These are phyloP conservation scores for Synodontis membranacea DNA, from an alignment of 2,113 vertebrate species.

Conservation along the genomic window DNA sequence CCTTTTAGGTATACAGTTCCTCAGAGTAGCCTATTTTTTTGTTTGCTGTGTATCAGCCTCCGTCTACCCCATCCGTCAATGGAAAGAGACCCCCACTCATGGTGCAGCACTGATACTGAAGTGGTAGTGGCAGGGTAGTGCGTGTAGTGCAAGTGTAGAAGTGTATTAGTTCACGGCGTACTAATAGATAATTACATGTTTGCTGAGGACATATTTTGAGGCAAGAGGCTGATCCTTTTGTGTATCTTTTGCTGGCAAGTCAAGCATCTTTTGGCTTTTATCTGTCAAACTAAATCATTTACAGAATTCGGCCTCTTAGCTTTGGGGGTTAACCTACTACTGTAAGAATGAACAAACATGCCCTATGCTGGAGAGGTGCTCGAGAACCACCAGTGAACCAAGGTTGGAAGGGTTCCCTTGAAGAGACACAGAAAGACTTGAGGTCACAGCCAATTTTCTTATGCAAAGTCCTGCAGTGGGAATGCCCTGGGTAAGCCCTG, in stretches of 20 bases:
- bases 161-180: not conserved
- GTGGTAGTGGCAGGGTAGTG: no score
- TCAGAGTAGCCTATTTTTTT: not conserved
- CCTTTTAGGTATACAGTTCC: not conserved
- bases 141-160: no score
- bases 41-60: not conserved
- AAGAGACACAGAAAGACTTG: not conserved
- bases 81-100: not conserved
- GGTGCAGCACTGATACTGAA: not conserved
- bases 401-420: not conserved
- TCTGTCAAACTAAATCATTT: not conserved
- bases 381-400: not conserved
- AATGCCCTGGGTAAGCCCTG: no score
- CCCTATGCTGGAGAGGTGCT: not conserved
- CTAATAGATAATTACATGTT: not conserved
- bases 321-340: not conserved
- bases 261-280: not conserved
- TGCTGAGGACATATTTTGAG: not conserved
- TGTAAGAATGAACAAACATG: not conserved
- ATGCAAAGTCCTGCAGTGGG: no score
- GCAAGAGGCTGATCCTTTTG: not conserved
- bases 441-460: not conserved
- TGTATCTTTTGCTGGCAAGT: not conserved
- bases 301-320: not conserved
- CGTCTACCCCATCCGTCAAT: not conserved